These are phyloP conservation scores for Sphaerophoria taeniata DNA, from an alignment of 2,888 invertebrate species.

Conservation along the genomic window DNA sequence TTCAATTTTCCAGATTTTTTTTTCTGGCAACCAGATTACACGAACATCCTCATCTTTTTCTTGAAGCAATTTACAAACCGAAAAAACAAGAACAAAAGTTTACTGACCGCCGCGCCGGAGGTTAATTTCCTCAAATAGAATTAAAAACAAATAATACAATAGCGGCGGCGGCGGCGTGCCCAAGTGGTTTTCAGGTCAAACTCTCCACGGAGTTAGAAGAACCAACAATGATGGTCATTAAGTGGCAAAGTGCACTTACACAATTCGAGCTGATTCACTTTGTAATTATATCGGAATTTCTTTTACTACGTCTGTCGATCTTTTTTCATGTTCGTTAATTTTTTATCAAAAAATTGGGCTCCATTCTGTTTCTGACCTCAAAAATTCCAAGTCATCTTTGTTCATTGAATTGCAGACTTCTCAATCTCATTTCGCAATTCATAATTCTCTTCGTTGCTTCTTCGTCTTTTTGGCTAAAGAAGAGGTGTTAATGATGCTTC, in stretches of 20 bases:
- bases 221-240: conserved; percentile 25
- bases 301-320: conserved; percentile 17
- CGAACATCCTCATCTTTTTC: conserved; percentile 12
- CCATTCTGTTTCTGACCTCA: not conserved
- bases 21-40: not conserved
- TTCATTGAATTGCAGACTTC: conserved; percentile 11
- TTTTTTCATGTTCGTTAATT: conserved; percentile 14
- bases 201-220: conserved; percentile 6
- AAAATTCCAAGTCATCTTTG: conserved; percentile 21
- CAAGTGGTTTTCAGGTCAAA: not conserved
- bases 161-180: conserved; percentile 1
- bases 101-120: conserved; percentile 42
- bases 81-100: conserved; percentile 10
- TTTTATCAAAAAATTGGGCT: too few species aligned
- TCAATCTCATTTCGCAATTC: not conserved
- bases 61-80: conserved; percentile 19
- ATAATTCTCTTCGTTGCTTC: not conserved
- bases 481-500: conserved; percentile 71
- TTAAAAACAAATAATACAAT: conserved; percentile 57
- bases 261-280: conserved; percentile 63
- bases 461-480: conserved; percentile 20
- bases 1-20: not conserved
- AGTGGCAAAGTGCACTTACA: conserved; percentile 13
- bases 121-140: conserved; percentile 65
- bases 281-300: conserved; percentile 72